Percentiles rank a stretch among this genome's conserved stretches.
These are phyloP conservation scores for Brachynemurus nebulosus DNA, from an alignment of 2,888 invertebrate genomes.

Conservation along the genomic window DNA sequence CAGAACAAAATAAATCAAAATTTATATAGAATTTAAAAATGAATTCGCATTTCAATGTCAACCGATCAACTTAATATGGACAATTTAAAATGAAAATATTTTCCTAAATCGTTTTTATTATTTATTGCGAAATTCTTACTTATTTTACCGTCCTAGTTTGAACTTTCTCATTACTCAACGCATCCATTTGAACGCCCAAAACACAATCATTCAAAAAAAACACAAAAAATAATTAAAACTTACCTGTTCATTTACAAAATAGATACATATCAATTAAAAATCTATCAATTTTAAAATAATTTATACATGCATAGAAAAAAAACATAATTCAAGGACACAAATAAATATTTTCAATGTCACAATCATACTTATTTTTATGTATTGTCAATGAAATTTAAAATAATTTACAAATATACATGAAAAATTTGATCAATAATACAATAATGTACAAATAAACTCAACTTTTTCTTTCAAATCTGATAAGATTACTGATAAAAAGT, in stretches of 20 bases:
- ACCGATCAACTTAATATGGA: too few species aligned
- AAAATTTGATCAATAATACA: background rate
- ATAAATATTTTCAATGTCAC: conserved; percentile 4
- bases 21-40: too few species aligned
- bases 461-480: background rate
- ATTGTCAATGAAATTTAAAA: conserved; percentile 9
- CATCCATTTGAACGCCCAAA: too few species aligned
- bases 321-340: conserved; percentile 6
- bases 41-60: too few species aligned
- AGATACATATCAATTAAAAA: background rate
- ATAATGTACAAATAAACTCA: background rate
- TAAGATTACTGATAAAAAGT: background rate
- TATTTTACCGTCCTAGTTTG: conserved; percentile 23
- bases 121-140: too few species aligned
- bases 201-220: too few species aligned
- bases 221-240: too few species aligned
- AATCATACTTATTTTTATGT: background rate
- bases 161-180: conserved; percentile 22
- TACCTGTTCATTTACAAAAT: background rate
- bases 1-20: too few species aligned
- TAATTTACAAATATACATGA: background rate
- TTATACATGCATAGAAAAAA: too few species aligned
- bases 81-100: too few species aligned
- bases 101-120: too few species aligned
- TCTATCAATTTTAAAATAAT: too few species aligned